Conservation (phyloP, 2,888 invertebrate genomes). For the Pandemis heparana region DNA sequence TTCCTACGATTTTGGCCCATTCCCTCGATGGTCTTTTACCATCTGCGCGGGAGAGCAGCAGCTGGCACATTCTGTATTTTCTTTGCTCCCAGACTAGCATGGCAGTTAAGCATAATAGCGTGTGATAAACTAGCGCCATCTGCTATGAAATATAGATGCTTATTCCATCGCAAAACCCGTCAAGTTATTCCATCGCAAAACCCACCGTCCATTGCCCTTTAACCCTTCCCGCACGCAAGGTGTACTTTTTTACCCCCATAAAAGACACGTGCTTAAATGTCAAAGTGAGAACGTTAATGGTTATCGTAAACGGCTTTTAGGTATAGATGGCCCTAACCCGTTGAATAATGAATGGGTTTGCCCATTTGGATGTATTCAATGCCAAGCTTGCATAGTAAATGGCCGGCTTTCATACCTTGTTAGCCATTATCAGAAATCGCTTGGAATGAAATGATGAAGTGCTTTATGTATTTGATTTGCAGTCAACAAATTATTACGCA, state of each 20-base stretch:
- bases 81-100: too few species aligned
- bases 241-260: conserved; percentile 26
- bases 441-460: background rate
- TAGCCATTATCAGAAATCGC: background rate
- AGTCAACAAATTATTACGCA: background rate
- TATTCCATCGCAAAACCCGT: background rate
- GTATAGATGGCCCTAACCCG: conserved; percentile 22
- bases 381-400: conserved; percentile 1
- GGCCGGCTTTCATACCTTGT: conserved; percentile 1
- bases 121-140: too few species aligned
- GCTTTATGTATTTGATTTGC: background rate
- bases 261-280: conserved; percentile 24
- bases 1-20: too few species aligned
- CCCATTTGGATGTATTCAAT: conserved; percentile 1
- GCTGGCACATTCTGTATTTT: too few species aligned
- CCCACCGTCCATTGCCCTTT: conserved; percentile 22
- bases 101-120: too few species aligned
- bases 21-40: too few species aligned
- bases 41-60: too few species aligned
- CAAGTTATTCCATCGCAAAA: background rate
- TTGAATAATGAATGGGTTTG: conserved; percentile 19
- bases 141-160: background rate
- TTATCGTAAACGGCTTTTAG: conserved; percentile 26
- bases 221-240: conserved; percentile 29
- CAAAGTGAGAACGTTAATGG: conserved; percentile 29